Conservation (phyloP, 2,888 invertebrate genomes). For the Melangyna quadrimaculata region DNA sequence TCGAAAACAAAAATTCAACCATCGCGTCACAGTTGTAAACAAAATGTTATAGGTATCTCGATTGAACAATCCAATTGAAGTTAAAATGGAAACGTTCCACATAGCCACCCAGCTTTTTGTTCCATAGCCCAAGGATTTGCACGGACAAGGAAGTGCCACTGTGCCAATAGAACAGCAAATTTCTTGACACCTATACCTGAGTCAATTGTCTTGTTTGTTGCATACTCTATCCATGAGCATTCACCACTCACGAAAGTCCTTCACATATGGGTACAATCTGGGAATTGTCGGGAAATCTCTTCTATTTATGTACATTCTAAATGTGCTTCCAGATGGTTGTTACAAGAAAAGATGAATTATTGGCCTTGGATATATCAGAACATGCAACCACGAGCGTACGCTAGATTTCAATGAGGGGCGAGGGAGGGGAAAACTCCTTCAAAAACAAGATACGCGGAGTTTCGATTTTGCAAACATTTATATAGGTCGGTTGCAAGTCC, state of each 20-base stretch:
- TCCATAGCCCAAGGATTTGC: not conserved
- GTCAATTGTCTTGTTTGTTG: constrained; percentile 32
- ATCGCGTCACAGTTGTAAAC: not conserved
- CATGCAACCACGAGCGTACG: too few species aligned
- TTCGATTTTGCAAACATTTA: too few species aligned
- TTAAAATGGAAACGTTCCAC: constrained; percentile 35
- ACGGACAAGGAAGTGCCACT: not conserved
- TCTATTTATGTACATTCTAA: constrained; percentile 35
- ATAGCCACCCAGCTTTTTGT: constrained; percentile 4
- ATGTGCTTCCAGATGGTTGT: constrained; percentile 53
- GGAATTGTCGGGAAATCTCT: constrained; percentile 50
- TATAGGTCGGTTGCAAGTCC: too few species aligned
- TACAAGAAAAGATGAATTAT: constrained; percentile 56
- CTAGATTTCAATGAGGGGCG: too few species aligned
- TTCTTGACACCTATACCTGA: constrained; percentile 33
- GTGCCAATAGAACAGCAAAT: constrained; percentile 28
- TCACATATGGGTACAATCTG: constrained; percentile 53
- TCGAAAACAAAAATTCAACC: not conserved
- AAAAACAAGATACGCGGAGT: too few species aligned
- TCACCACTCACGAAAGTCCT: constrained; percentile 33
- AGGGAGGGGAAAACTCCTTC: too few species aligned
- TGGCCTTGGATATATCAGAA: constrained; percentile 8
- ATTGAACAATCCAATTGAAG: constrained; percentile 8
- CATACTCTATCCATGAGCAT: constrained; percentile 26
- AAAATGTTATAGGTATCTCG: constrained; percentile 6